Base-by-base conservation (phyloP, 2,888 invertebrate genomes). In the Malthinus seriepunctatus region DNA sequence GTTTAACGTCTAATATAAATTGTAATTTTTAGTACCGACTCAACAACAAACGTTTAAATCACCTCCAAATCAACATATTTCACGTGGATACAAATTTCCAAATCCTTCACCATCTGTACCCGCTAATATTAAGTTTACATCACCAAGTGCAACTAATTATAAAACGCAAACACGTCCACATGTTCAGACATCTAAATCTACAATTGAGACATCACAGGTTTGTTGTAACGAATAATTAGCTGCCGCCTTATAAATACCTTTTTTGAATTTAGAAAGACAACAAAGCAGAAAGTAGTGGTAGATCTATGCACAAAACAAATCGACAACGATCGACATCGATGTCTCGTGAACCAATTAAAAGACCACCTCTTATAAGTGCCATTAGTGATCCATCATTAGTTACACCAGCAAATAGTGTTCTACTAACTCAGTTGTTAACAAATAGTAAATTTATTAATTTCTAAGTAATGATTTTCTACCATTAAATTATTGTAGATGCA, bases 391-490 rank as follows among this genome's bases (percentile, higher is more conserved):
- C 91, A 46, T 84, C 88, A 68, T 80, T 91, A 63, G 82, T 79
- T 12, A 80, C 81, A 45, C 64, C 69, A 14, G 56, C 65, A 10
- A 68, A 65, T 70, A 92, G 90, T 80, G 89, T 91, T 52, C 84
- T 90, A 75, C 83, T 95, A 60, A 93, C 93, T 45, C 93, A 93
- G 74, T 84, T 95, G 64, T 86, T 95, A 66, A 90, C 89, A 48
- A 84, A 82, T 76, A 87, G 88, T 88, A 76, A 80, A 85, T 82
- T 51, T 60, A 8, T 11, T 52, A 56, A 7, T 32, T 63, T 15
- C 68, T 67, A 39, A 64, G 48, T 35, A 56, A 66, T 8, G 63
- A 69, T 34, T 71, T 63, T 56, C 56, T 47, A 23, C 66, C 67
- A 48, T 42, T 7, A 6, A n/a, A n/a, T 23, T 9, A 9, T 56